Percentiles rank a stretch among this genome's conserved stretches.
Evolutionary conservation across 1,140 invertebrate genomes (phyloP).

Genomic region (Drosophila jambulina): DNA sequence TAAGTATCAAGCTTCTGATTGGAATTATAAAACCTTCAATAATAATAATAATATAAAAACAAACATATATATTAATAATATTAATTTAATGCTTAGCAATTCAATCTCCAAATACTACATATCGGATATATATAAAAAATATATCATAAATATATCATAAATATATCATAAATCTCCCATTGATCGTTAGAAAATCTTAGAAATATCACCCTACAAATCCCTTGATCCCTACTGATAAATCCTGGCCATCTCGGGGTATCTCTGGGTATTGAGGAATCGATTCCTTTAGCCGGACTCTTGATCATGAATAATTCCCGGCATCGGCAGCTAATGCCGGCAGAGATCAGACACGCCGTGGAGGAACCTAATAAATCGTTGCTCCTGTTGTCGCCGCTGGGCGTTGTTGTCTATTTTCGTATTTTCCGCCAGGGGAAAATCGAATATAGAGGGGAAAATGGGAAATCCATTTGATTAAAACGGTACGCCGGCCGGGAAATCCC

Average conservation of each 20-base stretch:
- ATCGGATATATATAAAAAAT: no score
- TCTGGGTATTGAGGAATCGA: conserved; percentile 8
- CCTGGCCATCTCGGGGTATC: neutral
- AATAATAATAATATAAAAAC: neutral
- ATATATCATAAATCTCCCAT: neutral
- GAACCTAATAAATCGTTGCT: conserved; percentile 44
- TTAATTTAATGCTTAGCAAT: no score
- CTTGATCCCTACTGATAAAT: conserved; percentile 3
- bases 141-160: neutral
- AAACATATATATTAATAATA: neutral
- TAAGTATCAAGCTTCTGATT: neutral
- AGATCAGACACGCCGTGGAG: conserved; percentile 26
- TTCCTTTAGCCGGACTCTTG: conserved; percentile 2
- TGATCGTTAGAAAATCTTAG: neutral
- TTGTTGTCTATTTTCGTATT: conserved; percentile 39
- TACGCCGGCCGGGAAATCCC: conserved; percentile 29
- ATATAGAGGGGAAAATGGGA: conserved; percentile 27
- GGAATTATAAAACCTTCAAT: no score
- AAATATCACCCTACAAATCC: neutral
- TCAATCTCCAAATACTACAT: no score
- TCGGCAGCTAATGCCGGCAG: conserved; percentile 33
- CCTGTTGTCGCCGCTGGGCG: conserved; percentile 33
- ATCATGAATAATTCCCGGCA: conserved; percentile 13
- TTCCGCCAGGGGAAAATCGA: conserved; percentile 13
- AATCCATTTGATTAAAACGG: conserved; percentile 52